Percentiles rank a stretch among this genome's conserved stretches.
phyloP scores from a whole-genome alignment of 2,797 vertebrate species.

The Halcyon smyrnensis region DNA sequence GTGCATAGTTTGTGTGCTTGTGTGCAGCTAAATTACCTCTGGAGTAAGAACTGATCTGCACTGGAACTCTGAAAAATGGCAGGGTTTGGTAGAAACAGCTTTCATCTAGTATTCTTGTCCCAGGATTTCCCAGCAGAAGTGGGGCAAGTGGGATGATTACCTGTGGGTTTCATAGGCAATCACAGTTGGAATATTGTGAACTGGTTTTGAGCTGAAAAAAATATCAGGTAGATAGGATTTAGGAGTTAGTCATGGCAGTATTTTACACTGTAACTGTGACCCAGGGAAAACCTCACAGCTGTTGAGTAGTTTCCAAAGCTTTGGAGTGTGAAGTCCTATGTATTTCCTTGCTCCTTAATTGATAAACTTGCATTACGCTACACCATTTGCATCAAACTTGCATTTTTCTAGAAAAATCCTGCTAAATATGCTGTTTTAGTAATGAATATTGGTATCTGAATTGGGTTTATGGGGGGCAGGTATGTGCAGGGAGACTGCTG shows the following conservation, averaged over 20 bases:
- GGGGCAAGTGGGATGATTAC: background rate
- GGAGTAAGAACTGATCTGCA: background rate
- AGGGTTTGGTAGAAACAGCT: background rate
- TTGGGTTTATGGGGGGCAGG: rapidly evolving
- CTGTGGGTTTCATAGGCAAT: background rate
- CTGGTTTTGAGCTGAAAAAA: background rate
- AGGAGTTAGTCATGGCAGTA: background rate
- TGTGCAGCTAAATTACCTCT: background rate
- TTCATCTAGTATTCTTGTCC: background rate
- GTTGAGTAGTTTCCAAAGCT: background rate
- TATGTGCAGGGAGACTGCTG: background rate
- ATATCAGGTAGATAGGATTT: background rate
- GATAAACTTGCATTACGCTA: background rate
- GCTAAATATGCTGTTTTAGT: background rate
- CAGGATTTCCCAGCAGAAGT: background rate
- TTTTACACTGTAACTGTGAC: background rate
- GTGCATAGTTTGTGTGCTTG: rapidly evolving
- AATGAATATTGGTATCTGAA: background rate
- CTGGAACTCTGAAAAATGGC: background rate
- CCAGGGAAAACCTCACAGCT: background rate
- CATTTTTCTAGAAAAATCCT: background rate
- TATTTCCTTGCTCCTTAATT: background rate
- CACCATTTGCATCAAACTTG: background rate
- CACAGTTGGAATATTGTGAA: background rate
- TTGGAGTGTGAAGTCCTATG: background rate